These are phyloP conservation scores for Antigone vipio DNA, from an alignment of 2,113 vertebrate genomes.

Conservation along the genomic window DNA sequence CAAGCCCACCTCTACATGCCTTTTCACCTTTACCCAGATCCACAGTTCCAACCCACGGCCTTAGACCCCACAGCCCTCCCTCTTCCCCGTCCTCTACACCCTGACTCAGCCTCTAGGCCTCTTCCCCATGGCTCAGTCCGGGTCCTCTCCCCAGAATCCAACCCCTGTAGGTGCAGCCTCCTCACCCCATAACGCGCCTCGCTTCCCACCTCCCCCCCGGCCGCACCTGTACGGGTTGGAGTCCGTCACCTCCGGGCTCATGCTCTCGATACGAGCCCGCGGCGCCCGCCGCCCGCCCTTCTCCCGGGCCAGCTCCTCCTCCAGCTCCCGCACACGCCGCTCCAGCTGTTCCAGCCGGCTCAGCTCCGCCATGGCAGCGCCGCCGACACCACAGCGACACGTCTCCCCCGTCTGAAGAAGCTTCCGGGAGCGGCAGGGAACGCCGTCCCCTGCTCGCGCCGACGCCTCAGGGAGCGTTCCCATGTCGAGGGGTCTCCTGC, in stretches of 20 bases:
- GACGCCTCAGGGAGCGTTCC: background rate
- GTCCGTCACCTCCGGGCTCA: slow-evolving; percentile 93
- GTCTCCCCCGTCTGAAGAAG: background rate
- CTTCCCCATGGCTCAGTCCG: background rate
- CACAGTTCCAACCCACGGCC: background rate
- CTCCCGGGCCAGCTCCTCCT: slow-evolving; percentile 78
- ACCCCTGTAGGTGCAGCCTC: background rate
- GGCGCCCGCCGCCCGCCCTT: slow-evolving; percentile 1
- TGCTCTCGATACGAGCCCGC: slow-evolving; percentile 81
- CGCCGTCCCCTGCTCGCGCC: background rate
- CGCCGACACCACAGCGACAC: background rate
- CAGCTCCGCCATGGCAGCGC: slow-evolving; percentile 43
- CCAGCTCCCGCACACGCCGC: slow-evolving; percentile 82
- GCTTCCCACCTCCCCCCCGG: too few species aligned
- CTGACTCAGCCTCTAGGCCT: background rate
- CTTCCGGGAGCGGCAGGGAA: background rate
- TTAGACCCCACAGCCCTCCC: background rate
- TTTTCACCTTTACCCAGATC: background rate
- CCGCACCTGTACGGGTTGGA: slow-evolving; percentile 94
- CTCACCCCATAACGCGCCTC: fast-evolving
- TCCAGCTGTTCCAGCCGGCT: slow-evolving; percentile 77
- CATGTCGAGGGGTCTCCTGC: fast-evolving
- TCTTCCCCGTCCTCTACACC: background rate
- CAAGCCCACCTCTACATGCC: fast-evolving
- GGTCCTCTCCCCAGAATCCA: background rate